phyloP scores from a whole-genome alignment of 2,888 invertebrate genomes.

The Drosophila trichaetosa region DNA sequence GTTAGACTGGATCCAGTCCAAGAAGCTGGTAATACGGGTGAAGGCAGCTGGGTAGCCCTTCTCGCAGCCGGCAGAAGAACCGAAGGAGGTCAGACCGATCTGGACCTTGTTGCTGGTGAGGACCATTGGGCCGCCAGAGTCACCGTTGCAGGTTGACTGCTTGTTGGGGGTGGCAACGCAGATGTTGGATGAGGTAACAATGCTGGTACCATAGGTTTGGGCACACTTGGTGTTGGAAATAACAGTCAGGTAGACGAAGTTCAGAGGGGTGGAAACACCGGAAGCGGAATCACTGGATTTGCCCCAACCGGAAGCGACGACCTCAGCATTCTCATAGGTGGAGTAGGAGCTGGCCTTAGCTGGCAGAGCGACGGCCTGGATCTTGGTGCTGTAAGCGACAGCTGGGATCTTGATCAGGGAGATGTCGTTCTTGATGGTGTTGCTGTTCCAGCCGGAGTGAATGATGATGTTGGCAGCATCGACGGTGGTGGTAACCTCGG shows the following conservation, averaged over 20 bases:
- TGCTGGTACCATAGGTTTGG: conserved; percentile 80
- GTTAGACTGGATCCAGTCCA: conserved; percentile 69
- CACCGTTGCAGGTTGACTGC: conserved; percentile 80
- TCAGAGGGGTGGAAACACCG: conserved; percentile 70
- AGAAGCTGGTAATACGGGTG: conserved; percentile 68
- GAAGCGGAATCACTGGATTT: conserved; percentile 44
- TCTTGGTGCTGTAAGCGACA: conserved; percentile 20
- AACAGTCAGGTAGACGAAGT: conserved; percentile 55
- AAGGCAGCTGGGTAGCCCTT: conserved; percentile 76
- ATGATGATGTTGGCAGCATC: conserved; percentile 64
- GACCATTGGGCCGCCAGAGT: conserved; percentile 82
- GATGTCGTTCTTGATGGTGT: conserved; percentile 69
- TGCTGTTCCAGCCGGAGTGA: conserved; percentile 79
- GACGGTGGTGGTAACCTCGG: conserved; percentile 50
- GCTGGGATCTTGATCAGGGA: conserved; percentile 65
- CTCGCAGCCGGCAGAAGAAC: conserved; percentile 72
- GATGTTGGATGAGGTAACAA: conserved; percentile 52
- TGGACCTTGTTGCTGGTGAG: conserved; percentile 26
- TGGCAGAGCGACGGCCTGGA: conserved; percentile 40
- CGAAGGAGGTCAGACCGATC: conserved; percentile 82
- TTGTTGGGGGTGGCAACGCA: conserved; percentile 61
- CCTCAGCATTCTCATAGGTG: conserved; percentile 32
- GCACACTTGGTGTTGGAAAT: conserved; percentile 80
- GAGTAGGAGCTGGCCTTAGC: conserved; percentile 42
- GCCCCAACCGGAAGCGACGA: conserved; percentile 74